Base-by-base conservation (phyloP, 2,888 invertebrate genomes). In the Ophion ellenae region DNA sequence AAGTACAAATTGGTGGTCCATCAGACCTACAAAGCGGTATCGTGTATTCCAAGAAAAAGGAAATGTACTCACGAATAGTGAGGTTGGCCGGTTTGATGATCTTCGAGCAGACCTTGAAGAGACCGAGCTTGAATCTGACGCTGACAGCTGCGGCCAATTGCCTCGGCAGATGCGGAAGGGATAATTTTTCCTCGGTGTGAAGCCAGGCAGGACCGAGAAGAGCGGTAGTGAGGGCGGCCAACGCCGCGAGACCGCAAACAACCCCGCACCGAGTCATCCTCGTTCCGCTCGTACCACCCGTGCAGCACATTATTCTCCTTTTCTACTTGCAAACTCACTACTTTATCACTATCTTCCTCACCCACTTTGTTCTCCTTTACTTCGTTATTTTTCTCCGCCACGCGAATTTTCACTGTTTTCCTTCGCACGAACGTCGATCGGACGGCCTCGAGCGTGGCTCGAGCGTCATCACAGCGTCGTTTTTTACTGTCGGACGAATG, bases 141-240 rank as follows among this genome's bases (percentile, higher is more conserved):
- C 91, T 93, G 82, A 93, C 91, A n/a, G 88, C 84, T 53, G 89
- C 88, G 11, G 91, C 89, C 24, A 90, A 86, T 74, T 90, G 92
- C 32, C 90, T 90, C 3, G 92, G 90, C 61, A 92, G 79, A 66
- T 91, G 88, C n/a, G 92, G 91, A 78, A 91, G 84, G 47, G 88
- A 88, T 59, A 93, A 88, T 85, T 91, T 91, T 84, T 94, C 94
- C 83, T 94, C 94, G 64, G 94, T 94, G 85, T 93, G 93, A 63
- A 94, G 91, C 94, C 94, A 94, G 28, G 93, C 93, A 14, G 94
- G 93, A n/a, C 94, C 94, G 64, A 93, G 87, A 59, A 94, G 90
- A 1, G 94, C 93, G 14, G 93, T 92, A 79, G 92, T 90, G 24
- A 94, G 91, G 24, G 94, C 94, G 0, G 92, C 93, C 17, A 94